Evolutionary conservation across 1,140 invertebrate species (phyloP).

Genomic region (Drosophila sp.): DNA sequence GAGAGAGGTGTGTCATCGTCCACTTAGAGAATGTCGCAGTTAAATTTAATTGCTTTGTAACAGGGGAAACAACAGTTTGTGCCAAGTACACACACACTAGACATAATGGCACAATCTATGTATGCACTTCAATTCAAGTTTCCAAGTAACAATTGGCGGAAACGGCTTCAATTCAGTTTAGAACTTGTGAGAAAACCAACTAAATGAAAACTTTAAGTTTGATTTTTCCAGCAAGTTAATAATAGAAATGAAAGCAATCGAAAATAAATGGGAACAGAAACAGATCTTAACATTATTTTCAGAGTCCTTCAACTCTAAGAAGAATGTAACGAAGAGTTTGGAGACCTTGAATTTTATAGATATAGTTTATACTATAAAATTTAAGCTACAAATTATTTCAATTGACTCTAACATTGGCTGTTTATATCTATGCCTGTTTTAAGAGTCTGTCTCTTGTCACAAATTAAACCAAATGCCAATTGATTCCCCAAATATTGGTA

Average conservation of each 20-base stretch:
- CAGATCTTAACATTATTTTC: too few relatives aligned
- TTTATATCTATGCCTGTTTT: too few relatives aligned
- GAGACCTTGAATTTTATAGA: too few relatives aligned
- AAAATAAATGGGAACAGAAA: background rate
- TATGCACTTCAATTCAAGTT: background rate
- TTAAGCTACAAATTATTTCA: too few relatives aligned
- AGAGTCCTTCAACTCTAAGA: too few relatives aligned
- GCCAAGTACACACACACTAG: constrained; percentile 1
- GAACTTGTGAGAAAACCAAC: background rate
- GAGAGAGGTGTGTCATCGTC: background rate
- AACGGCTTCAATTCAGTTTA: constrained; percentile 1
- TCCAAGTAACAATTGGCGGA: constrained; percentile 10
- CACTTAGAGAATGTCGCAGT: constrained; percentile 8
- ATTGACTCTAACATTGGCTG: too few relatives aligned
- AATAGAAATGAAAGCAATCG: background rate
- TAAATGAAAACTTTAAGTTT: constrained; percentile 2
- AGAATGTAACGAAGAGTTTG: too few relatives aligned
- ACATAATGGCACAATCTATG: constrained; percentile 8
- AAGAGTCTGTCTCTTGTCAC: too few relatives aligned
- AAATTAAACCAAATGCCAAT: too few relatives aligned
- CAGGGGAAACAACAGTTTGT: constrained; percentile 7
- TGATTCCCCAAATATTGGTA: too few relatives aligned
- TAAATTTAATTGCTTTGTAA: constrained; percentile 12
- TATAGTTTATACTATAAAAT: too few relatives aligned
- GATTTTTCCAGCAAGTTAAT: background rate